Base-by-base conservation (phyloP, 2,113 vertebrate genomes). In the Heteronetta atricapilla region DNA sequence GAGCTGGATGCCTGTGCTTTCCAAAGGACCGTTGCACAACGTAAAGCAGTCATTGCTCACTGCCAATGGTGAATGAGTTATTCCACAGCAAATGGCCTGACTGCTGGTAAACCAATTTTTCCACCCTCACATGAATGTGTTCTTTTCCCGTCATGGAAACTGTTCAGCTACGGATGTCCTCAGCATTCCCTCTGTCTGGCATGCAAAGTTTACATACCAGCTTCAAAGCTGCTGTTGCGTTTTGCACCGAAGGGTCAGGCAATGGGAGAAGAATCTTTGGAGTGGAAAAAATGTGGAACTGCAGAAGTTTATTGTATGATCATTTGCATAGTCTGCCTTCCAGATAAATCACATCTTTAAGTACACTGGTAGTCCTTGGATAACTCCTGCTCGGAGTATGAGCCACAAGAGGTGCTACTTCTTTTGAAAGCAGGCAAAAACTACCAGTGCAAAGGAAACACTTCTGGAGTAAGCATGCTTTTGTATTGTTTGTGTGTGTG, bases 121-220 rank as follows among this genome's bases (percentile, higher is more conserved):
- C 76, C 68, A 85, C 52, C 29, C 34, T 83, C 4, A 1, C 17
- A 31, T 40, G 64, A 88, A 72, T 62, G 70, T 23, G 55, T 25
- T 76, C 33, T 86, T 80, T 31, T 94, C 59, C 88, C 6, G 3
- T 46, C 72, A 53, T 8, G 33, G 85, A 86, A 91, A 95, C 26
- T 55, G 36, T 74, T 76, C 75, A 91, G 63, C 59, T 89, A 44
- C 34, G 52, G 75, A 56, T 63, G 46, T 67, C 79, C 79, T 89
- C 44, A 80, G 64, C 67, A 55, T 80, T 93, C 67, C 55, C 29
- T 38, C 3, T 60, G 38, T 55, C 86, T 78, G 93, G 82, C 89
- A 91, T 68, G 82, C 91, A 78, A 90, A 64, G 70, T 93, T 94
- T 88, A 90, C 90, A 84, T 88, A 91, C 88, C 69, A 93, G 23